Conservation (phyloP, 2,888 invertebrate genomes). For the Rotaria sp. region DNA sequence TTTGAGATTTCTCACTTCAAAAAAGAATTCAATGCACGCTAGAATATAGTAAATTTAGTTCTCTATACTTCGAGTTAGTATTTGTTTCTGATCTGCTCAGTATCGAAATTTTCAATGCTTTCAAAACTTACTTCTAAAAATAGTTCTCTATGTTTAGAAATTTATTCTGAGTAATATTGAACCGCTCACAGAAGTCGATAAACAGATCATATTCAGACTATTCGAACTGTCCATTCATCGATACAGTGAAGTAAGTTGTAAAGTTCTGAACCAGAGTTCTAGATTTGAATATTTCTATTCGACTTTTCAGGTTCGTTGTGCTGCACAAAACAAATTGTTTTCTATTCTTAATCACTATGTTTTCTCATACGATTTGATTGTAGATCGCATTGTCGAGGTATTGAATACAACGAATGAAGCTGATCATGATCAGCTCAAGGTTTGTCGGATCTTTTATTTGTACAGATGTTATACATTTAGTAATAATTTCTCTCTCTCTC, state of each 20-base stretch:
- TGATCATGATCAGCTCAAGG: slow-evolving; percentile 66
- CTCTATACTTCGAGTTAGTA: too few relatives aligned
- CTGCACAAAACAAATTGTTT: neutral
- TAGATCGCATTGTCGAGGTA: neutral
- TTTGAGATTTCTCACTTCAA: too few relatives aligned
- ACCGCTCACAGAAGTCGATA: neutral
- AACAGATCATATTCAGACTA: slow-evolving; percentile 56
- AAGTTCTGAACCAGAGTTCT: too few relatives aligned
- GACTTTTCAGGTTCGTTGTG: neutral
- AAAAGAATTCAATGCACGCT: too few relatives aligned
- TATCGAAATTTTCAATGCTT: too few relatives aligned
- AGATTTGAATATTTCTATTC: neutral
- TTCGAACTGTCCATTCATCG: slow-evolving; percentile 63
- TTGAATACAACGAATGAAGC: neutral
- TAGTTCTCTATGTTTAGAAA: too few relatives aligned
- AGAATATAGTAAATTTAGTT: too few relatives aligned
- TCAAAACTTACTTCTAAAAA: too few relatives aligned
- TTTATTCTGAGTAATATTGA: neutral
- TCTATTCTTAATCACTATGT: neutral
- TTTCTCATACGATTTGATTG: neutral
- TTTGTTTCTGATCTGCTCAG: too few relatives aligned
- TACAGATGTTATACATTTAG: neutral
- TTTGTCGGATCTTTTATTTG: slow-evolving; percentile 41
- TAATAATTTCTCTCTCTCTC: too few relatives aligned
- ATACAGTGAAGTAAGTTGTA: slow-evolving; percentile 62